Evolutionary conservation across 2,113 vertebrate species (phyloP), one percentile per base, ranked within the genome.

Genomic region (Haliaeetus leucogaster): DNA sequence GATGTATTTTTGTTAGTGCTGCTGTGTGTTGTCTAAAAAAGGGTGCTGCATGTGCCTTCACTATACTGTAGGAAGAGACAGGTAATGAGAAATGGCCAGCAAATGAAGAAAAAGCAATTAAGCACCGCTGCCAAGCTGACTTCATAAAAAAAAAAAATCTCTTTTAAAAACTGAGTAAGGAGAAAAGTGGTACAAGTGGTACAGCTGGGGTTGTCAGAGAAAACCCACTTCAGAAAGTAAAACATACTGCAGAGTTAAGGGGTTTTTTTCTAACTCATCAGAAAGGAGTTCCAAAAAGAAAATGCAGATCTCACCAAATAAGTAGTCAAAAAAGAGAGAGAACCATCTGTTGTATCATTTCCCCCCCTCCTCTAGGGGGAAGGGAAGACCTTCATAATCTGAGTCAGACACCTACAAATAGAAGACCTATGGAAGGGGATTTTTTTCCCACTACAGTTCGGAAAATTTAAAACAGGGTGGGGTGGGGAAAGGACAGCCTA

Each of bases 151-250:
- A 48, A 71, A 87, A 8, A 5, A 13, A 4, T n/a, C 23, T 88
- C 43, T 77, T 83, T 78, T 76, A 50, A 90, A 95, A 95, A 89
- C 50, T 68, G 79, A 96, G 47, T 65, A 90, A 93, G 81, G 59
- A 93, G 29, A 74, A 93, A 90, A 86, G 42, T 90, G 52, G 68
- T 62, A 90, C 0, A 1, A 97, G 59, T 84, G 70, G 34, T 87
- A 90, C 92, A 97, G 96, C 89, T 96, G 90, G 85, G 32, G 48
- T 25, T 95, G 93, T 95, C 86, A 95, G 61, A 97, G 87, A 91
- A 97, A 95, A 95, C 59, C 45, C 79, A 94, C 95, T 94, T 97
- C 92, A 97, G 74, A 92, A 95, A 77, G 65, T 79, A 86, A 95
- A 92, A 89, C 36, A 86, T 95, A 94, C 71, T 97, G 89, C 95